Base-by-base conservation (phyloP, 2,888 invertebrate species). In the Miltochrista miniata region DNA sequence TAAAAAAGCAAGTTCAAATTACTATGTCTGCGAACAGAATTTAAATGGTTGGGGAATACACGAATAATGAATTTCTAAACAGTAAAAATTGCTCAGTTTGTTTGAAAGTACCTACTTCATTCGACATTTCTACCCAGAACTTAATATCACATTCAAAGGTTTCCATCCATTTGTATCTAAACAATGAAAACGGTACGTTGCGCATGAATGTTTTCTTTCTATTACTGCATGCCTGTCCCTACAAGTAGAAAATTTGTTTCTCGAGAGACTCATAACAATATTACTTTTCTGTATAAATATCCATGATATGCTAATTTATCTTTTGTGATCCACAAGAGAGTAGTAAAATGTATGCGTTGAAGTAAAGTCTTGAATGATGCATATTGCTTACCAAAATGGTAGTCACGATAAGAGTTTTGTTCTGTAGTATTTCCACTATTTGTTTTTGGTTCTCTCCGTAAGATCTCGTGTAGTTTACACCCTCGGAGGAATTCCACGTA, bases 321-420 rank as follows among this genome's bases (percentile, higher is more conserved):
- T 67, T 80, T 82, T 76, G 75, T 81, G 72, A 63, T 72, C 64
- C 79, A 53, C 77, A 44, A 56, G 81, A 72, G 80, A 69, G 70
- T 68, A 68, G 68, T 81, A 78, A 79, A 79, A 75, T 70, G 72
- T 70, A 73, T 67, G 62, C 59, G 49, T 50, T 69, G 65, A 73
- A 10, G 59, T 69, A 64, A 73, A 10, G 59, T 57, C 54, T 70
- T 56, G 41, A 46, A 52, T 48, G 54, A 51, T 50, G 53, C 51
- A 73, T 71, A 74, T 67, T 59, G 87, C 95, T 94, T 85, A 98
- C 98, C 94, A 98, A 87, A 76, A 98, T 96, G 8, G 98, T 97
- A 7, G 98, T 97, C 12, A 98, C 97, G 48, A 96, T 93, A 57
- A 99, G 94, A 0, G 98, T 98, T 87, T 97, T 98, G 79, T 98